Evolutionary conservation across 2,888 invertebrate genomes (phyloP), one percentile per base, ranked within the genome.

Genomic region (Microplitis manilae): DNA sequence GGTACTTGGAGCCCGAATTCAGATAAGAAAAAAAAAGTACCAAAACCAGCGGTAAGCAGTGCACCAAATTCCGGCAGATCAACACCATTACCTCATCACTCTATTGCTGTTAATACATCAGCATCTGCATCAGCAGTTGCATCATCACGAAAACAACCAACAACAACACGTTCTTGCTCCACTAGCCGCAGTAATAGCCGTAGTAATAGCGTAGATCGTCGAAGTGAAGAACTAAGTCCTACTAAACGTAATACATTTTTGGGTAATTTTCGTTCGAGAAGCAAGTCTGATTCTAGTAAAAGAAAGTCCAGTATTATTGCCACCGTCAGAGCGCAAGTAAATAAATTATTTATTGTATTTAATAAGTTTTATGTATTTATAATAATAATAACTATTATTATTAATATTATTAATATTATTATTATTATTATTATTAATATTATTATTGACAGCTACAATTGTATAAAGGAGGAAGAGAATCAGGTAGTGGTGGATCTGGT

Each of bases 251-350:
- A 95, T 7, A 94, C 94, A 1, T 91, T 96, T 82, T 94, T 96
- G 86, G 96, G 96, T 88, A 95, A 95, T 62, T 96, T 96, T 87
- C 91, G 95, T 83, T 94, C 94, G 70, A 92, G 95, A 79, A 94
- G 94, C 81, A 95, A 95, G 89, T 94, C 95, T 50, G 95, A 95
- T 90, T 95, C 95, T 77, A 92, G 91, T 81, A 92, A 92, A 88
- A 92, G 92, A 81, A 92, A 92, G 79, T 91, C 92, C 82, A 92
- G 94, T 79, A 94, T 97, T 86, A 96, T 97, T 93, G 93, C 96
- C 81, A 96, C 96, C 87, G 94, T 97, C 93, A 96, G 94, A 64
- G 94, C 96, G 87, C 94, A 96, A 93, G 95, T 95, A 89, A 88
- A 77, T 40, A 39, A 13, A 73, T 72, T 67, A 62, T 17, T 60